phyloP scores from a whole-genome alignment of 2,888 invertebrate species.

The Drosophila lacicola region DNA sequence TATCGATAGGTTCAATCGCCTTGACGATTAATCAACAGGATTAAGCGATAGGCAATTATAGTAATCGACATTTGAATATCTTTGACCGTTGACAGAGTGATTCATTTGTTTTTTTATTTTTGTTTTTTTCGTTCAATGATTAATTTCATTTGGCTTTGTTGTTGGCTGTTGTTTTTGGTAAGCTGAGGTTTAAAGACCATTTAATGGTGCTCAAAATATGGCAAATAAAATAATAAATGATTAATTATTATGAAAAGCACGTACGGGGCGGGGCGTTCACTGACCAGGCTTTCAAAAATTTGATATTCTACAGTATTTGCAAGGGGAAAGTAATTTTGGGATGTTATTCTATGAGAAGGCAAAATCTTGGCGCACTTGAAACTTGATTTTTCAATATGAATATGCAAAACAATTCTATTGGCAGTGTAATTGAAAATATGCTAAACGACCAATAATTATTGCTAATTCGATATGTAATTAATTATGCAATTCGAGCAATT shows the following conservation, averaged over 20 bases:
- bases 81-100: constrained; percentile 11
- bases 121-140: constrained; percentile 5
- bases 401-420: neutral
- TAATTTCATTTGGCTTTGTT: constrained; percentile 6
- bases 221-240: constrained; percentile 5
- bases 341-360: neutral
- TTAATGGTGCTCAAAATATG: constrained; percentile 10
- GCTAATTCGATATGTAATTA: neutral
- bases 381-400: too few species aligned
- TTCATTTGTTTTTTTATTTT: constrained; percentile 1
- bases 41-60: neutral
- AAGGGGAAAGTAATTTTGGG: neutral
- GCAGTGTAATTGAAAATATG: neutral
- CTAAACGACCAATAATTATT: neutral
- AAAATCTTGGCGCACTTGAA: neutral
- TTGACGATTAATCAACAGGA: constrained; percentile 12
- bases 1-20: neutral
- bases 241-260: constrained; percentile 36
- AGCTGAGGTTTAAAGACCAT: constrained; percentile 18
- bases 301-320: neutral
- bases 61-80: neutral
- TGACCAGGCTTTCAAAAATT: constrained; percentile 13
- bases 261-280: constrained; percentile 6
- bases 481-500: constrained; percentile 27
- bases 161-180: neutral